phyloP scores from a whole-genome alignment of 2,888 invertebrate species.

The Drosophila diplacantha region DNA sequence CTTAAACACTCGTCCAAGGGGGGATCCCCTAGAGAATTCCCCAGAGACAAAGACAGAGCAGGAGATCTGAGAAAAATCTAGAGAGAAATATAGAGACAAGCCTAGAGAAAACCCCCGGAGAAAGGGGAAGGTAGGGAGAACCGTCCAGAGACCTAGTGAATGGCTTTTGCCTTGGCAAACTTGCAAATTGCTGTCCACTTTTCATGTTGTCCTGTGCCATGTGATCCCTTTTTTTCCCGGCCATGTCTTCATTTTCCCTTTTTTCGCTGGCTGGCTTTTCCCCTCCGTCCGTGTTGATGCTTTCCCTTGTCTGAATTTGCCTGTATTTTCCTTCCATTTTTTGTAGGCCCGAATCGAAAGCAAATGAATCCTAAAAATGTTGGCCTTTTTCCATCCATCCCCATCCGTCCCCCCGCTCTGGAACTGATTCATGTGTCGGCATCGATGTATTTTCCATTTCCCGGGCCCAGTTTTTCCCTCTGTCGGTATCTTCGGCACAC shows the following conservation, averaged over 20 bases:
- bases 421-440: slow-evolving; percentile 39
- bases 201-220: slow-evolving; percentile 54
- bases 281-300: slow-evolving; percentile 32
- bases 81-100: too few species aligned
- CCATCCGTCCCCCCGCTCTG: slow-evolving; percentile 9
- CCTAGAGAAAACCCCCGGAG: background rate
- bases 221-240: slow-evolving; percentile 45
- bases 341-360: slow-evolving; percentile 44
- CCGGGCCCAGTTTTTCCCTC: slow-evolving; percentile 2
- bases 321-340: background rate
- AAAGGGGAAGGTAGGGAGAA: background rate
- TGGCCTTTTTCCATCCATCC: slow-evolving; percentile 20
- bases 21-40: background rate
- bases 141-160: slow-evolving; percentile 7
- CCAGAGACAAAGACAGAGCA: background rate
- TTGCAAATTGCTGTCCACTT: slow-evolving; percentile 68
- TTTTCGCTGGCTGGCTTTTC: slow-evolving; percentile 4
- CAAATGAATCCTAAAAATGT: slow-evolving; percentile 69
- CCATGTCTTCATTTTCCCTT: slow-evolving; percentile 18
- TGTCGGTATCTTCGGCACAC: slow-evolving; percentile 36
- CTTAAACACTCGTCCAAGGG: slow-evolving; percentile 2
- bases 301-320: slow-evolving; percentile 49
- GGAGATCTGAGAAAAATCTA: background rate
- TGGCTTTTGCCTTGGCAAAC: slow-evolving; percentile 41
- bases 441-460: slow-evolving; percentile 43